Percentiles rank a stretch among this genome's conserved stretches.
Conservation (phyloP, 1,140 invertebrate genomes). For the Lanistes nyassanus region DNA sequence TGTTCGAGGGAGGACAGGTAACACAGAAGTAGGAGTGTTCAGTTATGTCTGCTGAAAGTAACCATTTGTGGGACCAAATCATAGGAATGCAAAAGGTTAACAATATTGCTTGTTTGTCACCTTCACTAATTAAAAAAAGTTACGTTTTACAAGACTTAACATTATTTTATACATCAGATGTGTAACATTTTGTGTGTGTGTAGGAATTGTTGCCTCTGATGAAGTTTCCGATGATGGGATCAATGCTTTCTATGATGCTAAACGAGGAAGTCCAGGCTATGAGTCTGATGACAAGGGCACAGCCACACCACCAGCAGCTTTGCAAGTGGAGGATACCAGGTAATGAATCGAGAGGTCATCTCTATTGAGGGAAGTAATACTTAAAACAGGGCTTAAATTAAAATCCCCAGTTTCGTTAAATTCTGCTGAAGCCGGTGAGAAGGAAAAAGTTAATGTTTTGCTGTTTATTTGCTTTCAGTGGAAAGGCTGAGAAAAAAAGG, state of each 20-base stretch:
- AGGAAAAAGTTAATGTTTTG: neutral
- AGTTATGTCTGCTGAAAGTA: no score
- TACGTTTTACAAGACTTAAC: neutral
- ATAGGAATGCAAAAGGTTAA: no score
- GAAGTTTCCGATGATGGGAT: constrained; percentile 24
- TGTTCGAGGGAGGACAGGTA: no score
- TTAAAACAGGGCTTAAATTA: neutral
- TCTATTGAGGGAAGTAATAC: neutral
- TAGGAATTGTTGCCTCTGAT: neutral
- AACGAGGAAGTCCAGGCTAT: neutral
- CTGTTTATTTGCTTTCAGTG: neutral
- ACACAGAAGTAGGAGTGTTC: no score
- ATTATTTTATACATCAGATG: no score
- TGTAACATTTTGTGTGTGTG: no score
- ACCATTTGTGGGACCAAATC: no score
- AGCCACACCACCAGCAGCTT: neutral
- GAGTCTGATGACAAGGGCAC: constrained; percentile 2
- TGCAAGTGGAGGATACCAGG: neutral
- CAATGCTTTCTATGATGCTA: neutral
- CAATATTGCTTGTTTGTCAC: neutral
- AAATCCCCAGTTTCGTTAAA: neutral
- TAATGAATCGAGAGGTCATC: neutral
- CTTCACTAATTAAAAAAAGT: neutral
- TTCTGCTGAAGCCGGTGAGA: neutral
- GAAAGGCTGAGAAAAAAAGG: constrained; percentile 25